Base-by-base conservation (phyloP, 2,888 invertebrate species). In the Periphyllus acericola region DNA sequence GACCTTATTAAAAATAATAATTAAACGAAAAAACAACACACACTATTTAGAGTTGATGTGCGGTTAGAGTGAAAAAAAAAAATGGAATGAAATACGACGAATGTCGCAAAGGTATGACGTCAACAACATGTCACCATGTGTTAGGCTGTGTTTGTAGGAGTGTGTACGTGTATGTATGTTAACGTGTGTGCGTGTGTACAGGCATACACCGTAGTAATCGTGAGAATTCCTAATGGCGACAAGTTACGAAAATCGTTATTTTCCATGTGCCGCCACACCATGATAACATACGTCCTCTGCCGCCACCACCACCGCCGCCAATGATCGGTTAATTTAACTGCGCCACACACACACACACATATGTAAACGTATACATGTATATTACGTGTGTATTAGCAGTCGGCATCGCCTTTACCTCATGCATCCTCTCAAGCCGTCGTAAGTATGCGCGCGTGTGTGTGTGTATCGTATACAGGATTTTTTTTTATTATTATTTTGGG, bases 101-200 rank as follows among this genome's bases (percentile, higher is more conserved):
- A 79, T 21, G 85, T 86, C 78, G 78, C 68, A 86, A 87, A 87
- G 87, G 87, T 87, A 87, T 87, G 87, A 87, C 87, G 87, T 87
- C 87, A 87, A 86, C 85, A 72, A 87, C 87, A 66, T 87, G 87
- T 87, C 87, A 87, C 87, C 87, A 87, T 87, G 40, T 86, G 86
- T 80, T 85, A n/a, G 25, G 29, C 66, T 21, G 75, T 36, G 66
- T n/a, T 66, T 66, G 9, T 79, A n/a, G 68, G 68, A 46, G 68
- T 34, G 36, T 60, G 55, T 74, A 55, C 60, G 32, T 55, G 9
- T 74, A 55, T 29, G 29, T 40, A 21, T 68, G 34, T 78, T 21
- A 25, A 14, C 6, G 17, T 34, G 68, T 52, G 9, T 3, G 29
- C 40, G 25, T 74, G 11, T 36, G 29, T 40, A 25, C 25, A 8